These are phyloP conservation scores for Ceyx melanurus DNA, from an alignment of 2,113 vertebrate species.

Conservation along the genomic window DNA sequence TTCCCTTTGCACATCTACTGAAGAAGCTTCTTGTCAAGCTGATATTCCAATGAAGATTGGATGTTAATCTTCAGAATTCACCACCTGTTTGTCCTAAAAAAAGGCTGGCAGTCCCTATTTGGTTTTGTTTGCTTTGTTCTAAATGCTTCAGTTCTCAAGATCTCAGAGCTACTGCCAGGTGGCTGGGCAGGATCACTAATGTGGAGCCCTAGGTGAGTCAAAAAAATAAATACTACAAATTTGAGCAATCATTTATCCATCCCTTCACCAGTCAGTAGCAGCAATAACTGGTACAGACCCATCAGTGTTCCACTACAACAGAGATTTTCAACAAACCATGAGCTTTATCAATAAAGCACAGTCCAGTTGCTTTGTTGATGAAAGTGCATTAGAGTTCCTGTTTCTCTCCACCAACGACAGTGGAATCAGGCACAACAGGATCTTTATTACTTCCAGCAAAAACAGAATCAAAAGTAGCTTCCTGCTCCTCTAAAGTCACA, in stretches of 20 bases:
- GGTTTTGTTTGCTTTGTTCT: not conserved
- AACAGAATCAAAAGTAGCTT: conserved; percentile 86
- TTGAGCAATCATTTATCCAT: not conserved
- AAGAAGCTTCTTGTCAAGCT: not conserved
- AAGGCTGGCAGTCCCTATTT: not conserved
- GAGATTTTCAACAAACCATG: conserved; percentile 51
- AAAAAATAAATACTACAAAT: conserved; percentile 36
- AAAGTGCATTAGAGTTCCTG: conserved; percentile 81
- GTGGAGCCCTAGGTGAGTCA: conserved; percentile 27
- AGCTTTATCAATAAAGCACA: conserved; percentile 41
- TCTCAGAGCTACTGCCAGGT: conserved; percentile 11
- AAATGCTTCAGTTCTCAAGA: not conserved
- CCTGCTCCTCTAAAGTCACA: conserved; percentile 71
- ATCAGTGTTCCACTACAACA: conserved; percentile 59
- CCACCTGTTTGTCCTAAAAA: not conserved
- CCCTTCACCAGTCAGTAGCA: conserved; percentile 57
- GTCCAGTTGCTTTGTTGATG: conserved; percentile 28
- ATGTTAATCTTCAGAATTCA: not conserved
- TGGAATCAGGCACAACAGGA: conserved; percentile 51
- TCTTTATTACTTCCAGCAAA: conserved; percentile 79
- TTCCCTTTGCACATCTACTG: not conserved
- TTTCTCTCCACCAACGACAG: conserved; percentile 72
- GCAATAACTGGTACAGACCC: conserved; percentile 53
- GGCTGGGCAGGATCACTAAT: conserved; percentile 24
- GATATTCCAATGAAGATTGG: not conserved